Evolutionary conservation across 2,888 invertebrate species (phyloP).

Genomic region (Petrophora chlorosata): DNA sequence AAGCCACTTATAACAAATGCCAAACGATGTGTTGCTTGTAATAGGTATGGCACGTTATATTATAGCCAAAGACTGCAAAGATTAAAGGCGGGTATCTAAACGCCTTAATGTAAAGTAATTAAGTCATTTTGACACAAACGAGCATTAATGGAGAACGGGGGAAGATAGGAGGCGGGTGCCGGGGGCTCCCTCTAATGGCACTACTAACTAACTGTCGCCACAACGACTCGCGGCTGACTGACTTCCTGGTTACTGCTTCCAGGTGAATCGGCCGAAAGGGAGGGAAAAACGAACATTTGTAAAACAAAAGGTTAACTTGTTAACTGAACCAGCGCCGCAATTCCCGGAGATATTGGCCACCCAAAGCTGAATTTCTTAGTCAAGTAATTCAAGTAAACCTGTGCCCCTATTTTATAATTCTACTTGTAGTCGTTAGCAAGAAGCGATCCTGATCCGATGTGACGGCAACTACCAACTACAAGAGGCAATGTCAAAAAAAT

Average conservation of each 20-base stretch:
- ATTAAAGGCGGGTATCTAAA: slow-evolving; percentile 60
- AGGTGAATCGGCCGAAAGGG: too few relatives aligned
- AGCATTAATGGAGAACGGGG: slow-evolving; percentile 66
- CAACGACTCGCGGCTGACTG: slow-evolving; percentile 48
- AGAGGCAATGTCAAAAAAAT: too few relatives aligned
- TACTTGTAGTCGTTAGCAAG: too few relatives aligned
- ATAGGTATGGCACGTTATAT: not conserved
- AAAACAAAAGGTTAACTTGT: not conserved
- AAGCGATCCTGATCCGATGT: too few relatives aligned
- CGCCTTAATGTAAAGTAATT: slow-evolving; percentile 66
- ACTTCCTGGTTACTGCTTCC: slow-evolving; percentile 21
- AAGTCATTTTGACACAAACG: slow-evolving; percentile 71
- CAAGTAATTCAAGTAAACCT: too few relatives aligned
- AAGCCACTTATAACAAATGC: too few relatives aligned
- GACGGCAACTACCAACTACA: too few relatives aligned
- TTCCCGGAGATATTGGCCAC: too few relatives aligned
- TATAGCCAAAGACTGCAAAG: slow-evolving; percentile 42
- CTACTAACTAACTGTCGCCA: slow-evolving; percentile 74
- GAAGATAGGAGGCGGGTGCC: slow-evolving; percentile 56
- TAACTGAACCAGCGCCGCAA: too few relatives aligned
- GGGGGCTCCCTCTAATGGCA: slow-evolving; percentile 67
- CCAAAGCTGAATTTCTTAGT: too few relatives aligned
- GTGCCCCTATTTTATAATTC: too few relatives aligned
- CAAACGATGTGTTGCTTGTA: slow-evolving; percentile 1
- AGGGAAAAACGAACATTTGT: not conserved